Percentiles rank a stretch among this genome's conserved stretches.
Conservation (phyloP, 2,888 invertebrate genomes). For the Epistrophe grossulariae region DNA sequence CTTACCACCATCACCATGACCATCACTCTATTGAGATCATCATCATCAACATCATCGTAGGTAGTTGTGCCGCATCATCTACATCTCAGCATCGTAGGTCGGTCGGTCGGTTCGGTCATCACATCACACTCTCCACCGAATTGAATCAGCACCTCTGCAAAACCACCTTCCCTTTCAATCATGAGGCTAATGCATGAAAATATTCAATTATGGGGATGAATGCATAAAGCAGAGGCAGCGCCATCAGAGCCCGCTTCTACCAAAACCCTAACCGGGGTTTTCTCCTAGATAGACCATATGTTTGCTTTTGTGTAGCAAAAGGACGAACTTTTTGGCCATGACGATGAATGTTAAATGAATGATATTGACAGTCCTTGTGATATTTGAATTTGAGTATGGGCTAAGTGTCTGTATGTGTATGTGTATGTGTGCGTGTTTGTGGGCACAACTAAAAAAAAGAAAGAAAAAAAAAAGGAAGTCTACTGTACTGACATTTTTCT, state of each 20-base stretch:
- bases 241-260: slow-evolving; percentile 4
- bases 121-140: slow-evolving; percentile 46
- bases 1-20: not conserved
- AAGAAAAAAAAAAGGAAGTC: slow-evolving; percentile 2
- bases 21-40: slow-evolving; percentile 54
- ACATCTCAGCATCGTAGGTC: slow-evolving; percentile 4
- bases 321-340: slow-evolving; percentile 63
- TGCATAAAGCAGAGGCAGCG: too few relatives aligned
- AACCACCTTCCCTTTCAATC: slow-evolving; percentile 35
- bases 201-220: slow-evolving; percentile 66
- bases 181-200: slow-evolving; percentile 72
- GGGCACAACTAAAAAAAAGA: not conserved
- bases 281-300: slow-evolving; percentile 44
- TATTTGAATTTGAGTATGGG: slow-evolving; percentile 23
- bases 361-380: slow-evolving; percentile 64
- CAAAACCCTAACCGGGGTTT: slow-evolving; percentile 1
- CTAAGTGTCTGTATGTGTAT: not conserved
- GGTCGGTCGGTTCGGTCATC: slow-evolving; percentile 11
- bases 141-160: slow-evolving; percentile 56
- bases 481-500: slow-evolving; percentile 29
- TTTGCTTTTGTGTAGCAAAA: slow-evolving; percentile 65
- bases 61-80: not conserved
- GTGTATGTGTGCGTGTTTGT: not conserved
- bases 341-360: slow-evolving; percentile 51
- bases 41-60: slow-evolving; percentile 3